These are phyloP conservation scores for Tympanoctomys barrerae DNA, from an alignment of 2,797 vertebrate species.

Conservation along the genomic window DNA sequence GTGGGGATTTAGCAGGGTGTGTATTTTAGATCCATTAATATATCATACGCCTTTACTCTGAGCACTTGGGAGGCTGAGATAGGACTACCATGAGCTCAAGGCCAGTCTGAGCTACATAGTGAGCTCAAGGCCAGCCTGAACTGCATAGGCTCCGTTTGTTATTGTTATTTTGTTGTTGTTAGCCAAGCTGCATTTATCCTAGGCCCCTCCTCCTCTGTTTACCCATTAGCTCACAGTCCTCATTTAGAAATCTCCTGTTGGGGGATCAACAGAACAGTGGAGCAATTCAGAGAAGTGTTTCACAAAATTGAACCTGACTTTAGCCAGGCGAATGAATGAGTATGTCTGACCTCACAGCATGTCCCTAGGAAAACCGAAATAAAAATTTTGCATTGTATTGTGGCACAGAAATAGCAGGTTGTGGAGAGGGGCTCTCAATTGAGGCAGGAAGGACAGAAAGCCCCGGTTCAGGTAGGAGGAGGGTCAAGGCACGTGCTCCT, in stretches of 20 bases:
- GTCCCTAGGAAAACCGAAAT: neutral
- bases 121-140: neutral
- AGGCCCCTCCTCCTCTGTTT: neutral
- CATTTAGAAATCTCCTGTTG: neutral
- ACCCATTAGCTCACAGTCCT: neutral
- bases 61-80: neutral
- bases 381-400: neutral
- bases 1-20: neutral
- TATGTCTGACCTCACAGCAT: neutral
- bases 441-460: neutral
- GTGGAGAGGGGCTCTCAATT: neutral
- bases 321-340: neutral
- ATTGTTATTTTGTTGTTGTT: neutral
- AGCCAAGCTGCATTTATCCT: neutral
- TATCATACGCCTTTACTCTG: neutral
- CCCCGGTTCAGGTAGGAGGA: neutral
- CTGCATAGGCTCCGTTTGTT: neutral
- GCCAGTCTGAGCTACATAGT: neutral
- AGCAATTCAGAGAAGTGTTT: neutral
- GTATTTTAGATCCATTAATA: neutral
- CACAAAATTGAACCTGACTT: neutral
- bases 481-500: rapidly evolving
- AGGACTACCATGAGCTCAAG: neutral
- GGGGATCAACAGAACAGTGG: too few species aligned
- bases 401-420: neutral